Evolutionary conservation across 2,113 vertebrate genomes (phyloP).

Genomic region (Oenanthe melanoleuca): DNA sequence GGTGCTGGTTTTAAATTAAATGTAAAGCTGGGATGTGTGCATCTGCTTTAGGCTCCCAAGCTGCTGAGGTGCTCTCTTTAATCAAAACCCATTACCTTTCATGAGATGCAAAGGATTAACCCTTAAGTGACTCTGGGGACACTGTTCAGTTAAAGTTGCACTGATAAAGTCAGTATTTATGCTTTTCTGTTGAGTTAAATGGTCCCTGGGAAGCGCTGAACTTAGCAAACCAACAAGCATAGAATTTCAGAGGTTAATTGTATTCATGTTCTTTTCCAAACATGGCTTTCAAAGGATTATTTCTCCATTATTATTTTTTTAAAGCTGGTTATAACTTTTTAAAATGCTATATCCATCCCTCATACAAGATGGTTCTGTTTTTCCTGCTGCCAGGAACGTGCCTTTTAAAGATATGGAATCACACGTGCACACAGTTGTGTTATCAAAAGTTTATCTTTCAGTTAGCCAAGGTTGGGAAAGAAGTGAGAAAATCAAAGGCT

Average conservation of each 20-base stretch:
- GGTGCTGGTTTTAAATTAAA: slow-evolving; percentile 50
- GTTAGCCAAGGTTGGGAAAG: neutral
- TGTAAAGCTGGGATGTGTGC: neutral
- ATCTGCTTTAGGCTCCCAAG: slow-evolving; percentile 33
- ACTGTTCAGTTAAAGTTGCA: neutral
- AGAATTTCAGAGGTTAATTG: slow-evolving; percentile 61
- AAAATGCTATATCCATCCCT: neutral
- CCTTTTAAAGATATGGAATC: neutral
- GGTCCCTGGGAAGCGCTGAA: neutral
- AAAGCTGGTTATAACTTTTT: neutral
- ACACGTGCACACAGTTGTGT: neutral
- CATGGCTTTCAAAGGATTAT: slow-evolving; percentile 35
- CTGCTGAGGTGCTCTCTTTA: neutral
- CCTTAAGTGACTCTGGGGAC: slow-evolving; percentile 23
- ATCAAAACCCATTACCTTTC: slow-evolving; percentile 51
- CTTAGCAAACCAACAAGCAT: slow-evolving; percentile 15
- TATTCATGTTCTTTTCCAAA: slow-evolving; percentile 43
- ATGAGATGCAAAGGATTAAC: slow-evolving; percentile 38
- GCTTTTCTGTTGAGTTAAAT: slow-evolving; percentile 28
- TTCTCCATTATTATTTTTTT: neutral
- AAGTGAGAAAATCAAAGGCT: neutral
- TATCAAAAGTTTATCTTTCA: neutral
- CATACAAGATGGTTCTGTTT: neutral
- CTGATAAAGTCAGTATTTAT: slow-evolving; percentile 3
- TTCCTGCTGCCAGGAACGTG: neutral